phyloP scores from a whole-genome alignment of 2,113 vertebrate genomes.

The Heterocephalus glaber region DNA sequence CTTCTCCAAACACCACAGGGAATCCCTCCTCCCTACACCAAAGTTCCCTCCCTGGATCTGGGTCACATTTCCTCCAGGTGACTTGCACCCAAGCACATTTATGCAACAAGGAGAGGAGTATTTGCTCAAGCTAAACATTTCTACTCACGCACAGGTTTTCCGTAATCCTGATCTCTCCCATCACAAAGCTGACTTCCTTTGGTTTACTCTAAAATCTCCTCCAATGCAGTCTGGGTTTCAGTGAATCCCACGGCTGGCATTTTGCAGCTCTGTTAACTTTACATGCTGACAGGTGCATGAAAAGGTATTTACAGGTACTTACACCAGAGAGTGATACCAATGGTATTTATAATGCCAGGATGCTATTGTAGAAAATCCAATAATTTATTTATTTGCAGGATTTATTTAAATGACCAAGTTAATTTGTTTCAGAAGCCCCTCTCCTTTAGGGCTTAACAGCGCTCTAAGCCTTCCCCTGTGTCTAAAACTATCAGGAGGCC shows the following conservation, averaged over 20 bases:
- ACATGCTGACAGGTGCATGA: not conserved
- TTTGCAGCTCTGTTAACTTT: not conserved
- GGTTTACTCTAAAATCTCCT: not conserved
- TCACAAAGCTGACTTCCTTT: not conserved
- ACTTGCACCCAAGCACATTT: not conserved
- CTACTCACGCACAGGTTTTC: not conserved
- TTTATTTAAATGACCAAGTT: not conserved
- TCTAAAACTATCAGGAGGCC: not conserved
- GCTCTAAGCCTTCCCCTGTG: not conserved
- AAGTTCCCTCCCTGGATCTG: not conserved
- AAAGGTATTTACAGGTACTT: not conserved
- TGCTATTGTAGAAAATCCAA: not conserved
- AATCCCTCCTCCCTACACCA: not conserved
- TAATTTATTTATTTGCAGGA: not conserved
- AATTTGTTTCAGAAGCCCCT: not conserved
- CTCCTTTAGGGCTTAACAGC: not conserved
- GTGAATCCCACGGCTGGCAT: not conserved
- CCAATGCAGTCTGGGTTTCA: not conserved
- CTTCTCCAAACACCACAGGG: not conserved
- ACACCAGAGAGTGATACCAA: not conserved
- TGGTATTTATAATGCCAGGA: not conserved
- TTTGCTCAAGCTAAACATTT: not conserved
- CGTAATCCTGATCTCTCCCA: not conserved
- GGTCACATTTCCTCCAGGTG: not conserved
- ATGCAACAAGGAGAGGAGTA: not conserved